A percentile compares a stretch with the other conserved stretches of the same genome.
Conservation (phyloP, 2,888 invertebrate genomes). For the Caenorhabditis sp. region DNA sequence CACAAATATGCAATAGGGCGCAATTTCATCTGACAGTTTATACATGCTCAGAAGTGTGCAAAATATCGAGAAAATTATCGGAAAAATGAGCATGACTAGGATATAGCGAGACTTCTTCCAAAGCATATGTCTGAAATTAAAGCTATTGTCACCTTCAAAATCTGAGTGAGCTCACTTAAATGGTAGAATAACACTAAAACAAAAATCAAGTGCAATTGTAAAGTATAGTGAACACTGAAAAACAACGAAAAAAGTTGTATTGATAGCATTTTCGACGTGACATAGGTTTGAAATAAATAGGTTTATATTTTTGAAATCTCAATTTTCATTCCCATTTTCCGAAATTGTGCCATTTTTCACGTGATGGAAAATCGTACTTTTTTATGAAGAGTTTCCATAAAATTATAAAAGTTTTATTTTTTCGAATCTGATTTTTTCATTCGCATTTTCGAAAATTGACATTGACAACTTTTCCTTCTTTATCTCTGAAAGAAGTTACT, state of each 20-base stretch:
- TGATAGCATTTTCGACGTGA: constrained; percentile 27
- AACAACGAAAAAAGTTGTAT: constrained; percentile 32
- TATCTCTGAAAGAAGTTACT: no score
- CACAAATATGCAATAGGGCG: constrained; percentile 34
- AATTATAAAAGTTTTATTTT: no score
- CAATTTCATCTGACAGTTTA: constrained; percentile 29
- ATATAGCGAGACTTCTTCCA: constrained; percentile 39
- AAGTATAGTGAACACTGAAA: constrained; percentile 32
- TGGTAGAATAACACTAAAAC: constrained; percentile 30
- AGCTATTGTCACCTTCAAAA: neutral
- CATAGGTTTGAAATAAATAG: constrained; percentile 26
- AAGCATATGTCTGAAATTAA: constrained; percentile 30
- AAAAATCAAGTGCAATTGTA: constrained; percentile 24
- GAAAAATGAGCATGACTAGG: constrained; percentile 19
- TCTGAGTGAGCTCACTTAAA: constrained; percentile 28
- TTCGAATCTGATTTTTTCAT: no score
- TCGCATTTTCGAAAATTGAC: no score
- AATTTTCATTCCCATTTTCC: no score
- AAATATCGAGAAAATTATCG: constrained; percentile 15
- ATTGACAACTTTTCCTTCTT: no score
- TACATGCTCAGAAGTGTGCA: constrained; percentile 17
- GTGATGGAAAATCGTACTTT: no score
- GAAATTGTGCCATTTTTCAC: no score
- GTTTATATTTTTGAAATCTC: no score
- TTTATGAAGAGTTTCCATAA: no score